These are phyloP conservation scores for Xylocampa areola DNA, from an alignment of 2,888 invertebrate genomes.

Conservation along the genomic window DNA sequence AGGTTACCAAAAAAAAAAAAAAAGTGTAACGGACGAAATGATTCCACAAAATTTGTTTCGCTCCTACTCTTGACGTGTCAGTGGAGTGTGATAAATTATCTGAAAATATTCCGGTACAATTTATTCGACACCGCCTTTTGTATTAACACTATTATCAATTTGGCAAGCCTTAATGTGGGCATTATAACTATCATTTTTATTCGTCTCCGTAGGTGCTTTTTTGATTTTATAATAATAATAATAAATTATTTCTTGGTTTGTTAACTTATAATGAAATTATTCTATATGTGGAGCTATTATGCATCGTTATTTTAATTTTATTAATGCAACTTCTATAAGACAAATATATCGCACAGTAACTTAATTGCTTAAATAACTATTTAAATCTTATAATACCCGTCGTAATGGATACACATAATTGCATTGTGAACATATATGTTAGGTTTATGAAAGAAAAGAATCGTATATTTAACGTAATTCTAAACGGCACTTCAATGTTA, in stretches of 20 bases:
- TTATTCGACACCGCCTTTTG: slow-evolving; percentile 71
- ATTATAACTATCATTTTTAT: slow-evolving; percentile 52
- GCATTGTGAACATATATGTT: too few relatives aligned
- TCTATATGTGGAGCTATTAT: slow-evolving; percentile 9
- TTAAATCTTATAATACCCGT: too few relatives aligned
- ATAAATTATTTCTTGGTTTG: slow-evolving; percentile 10
- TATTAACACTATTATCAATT: slow-evolving; percentile 87
- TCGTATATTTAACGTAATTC: too few relatives aligned
- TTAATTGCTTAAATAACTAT: too few relatives aligned
- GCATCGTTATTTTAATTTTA: neutral
- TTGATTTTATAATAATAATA: slow-evolving; percentile 29
- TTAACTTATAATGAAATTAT: slow-evolving; percentile 44
- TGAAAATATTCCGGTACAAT: slow-evolving; percentile 75
- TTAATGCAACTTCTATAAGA: too few relatives aligned
- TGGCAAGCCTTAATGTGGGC: slow-evolving; percentile 83
- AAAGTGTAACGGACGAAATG: slow-evolving; percentile 55
- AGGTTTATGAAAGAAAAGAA: too few relatives aligned
- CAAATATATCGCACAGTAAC: too few relatives aligned
- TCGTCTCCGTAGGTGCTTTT: slow-evolving; percentile 27
- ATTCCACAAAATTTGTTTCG: slow-evolving; percentile 78
- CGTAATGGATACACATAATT: too few relatives aligned
- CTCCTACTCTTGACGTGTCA: slow-evolving; percentile 71
- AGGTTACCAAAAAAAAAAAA: slow-evolving; percentile 55
- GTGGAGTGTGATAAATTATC: slow-evolving; percentile 81
- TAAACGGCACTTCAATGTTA: too few relatives aligned